Conservation (phyloP, 2,888 invertebrate species). For the Cerastis leucographa region DNA sequence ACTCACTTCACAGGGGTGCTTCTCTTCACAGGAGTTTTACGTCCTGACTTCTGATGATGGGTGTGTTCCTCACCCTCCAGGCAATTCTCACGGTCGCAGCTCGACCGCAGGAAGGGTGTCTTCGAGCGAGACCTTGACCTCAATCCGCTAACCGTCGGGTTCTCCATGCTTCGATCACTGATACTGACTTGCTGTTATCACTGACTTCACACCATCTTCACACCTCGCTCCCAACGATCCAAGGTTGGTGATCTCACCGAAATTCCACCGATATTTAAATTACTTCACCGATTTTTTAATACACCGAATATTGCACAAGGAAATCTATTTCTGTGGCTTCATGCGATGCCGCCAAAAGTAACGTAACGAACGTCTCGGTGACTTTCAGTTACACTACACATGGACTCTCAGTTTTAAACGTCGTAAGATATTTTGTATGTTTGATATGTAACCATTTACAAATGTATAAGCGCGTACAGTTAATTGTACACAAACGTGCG, state of each 20-base stretch:
- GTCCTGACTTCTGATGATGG: conserved; percentile 86
- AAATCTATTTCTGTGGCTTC: conserved; percentile 89
- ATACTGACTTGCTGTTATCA: conserved; percentile 58
- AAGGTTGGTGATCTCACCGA: conserved; percentile 63
- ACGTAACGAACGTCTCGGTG: conserved; percentile 76
- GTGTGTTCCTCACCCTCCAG: conserved; percentile 88
- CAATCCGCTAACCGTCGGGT: conserved; percentile 88
- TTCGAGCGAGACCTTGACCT: conserved; percentile 93
- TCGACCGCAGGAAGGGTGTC: conserved; percentile 92
- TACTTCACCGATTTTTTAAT: conserved; percentile 72
- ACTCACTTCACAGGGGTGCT: conserved; percentile 90
- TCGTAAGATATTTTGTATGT: conserved; percentile 24
- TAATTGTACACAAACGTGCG: conserved; percentile 72
- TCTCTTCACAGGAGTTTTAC: conserved; percentile 86
- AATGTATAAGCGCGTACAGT: conserved; percentile 67
- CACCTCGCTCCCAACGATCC: conserved; percentile 65
- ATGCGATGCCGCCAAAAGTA: conserved; percentile 89
- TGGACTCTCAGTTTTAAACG: conserved; percentile 28
- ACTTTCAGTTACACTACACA: conserved; percentile 63
- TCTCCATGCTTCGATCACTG: conserved; percentile 81
- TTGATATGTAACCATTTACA: conserved; percentile 43
- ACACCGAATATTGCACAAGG: conserved; percentile 84
- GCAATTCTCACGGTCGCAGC: conserved; percentile 91
- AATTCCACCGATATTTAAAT: conserved; percentile 66
- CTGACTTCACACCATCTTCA: conserved; percentile 73